Conservation (phyloP, 2,888 invertebrate genomes). For the Agonopterix alstromeriana region DNA sequence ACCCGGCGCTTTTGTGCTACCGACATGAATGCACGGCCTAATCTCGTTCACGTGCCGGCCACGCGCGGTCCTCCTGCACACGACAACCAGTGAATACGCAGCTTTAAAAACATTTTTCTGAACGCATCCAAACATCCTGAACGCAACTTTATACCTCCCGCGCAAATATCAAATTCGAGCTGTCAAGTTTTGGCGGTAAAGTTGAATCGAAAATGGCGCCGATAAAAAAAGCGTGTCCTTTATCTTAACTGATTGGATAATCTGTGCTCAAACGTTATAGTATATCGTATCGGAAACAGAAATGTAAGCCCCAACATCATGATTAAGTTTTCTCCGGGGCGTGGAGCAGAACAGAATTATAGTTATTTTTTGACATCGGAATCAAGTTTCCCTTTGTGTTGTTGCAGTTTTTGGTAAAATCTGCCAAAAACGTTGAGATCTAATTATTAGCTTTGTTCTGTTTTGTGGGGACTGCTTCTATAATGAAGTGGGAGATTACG, state of each 20-base stretch:
- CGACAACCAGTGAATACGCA: constrained; percentile 50
- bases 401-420: constrained; percentile 62
- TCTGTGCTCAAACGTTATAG: constrained; percentile 73
- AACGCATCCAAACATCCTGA: constrained; percentile 15
- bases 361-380: constrained; percentile 53
- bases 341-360: constrained; percentile 59
- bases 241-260: constrained; percentile 78
- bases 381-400: constrained; percentile 41
- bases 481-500: constrained; percentile 35
- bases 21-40: constrained; percentile 69
- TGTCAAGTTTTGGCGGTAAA: constrained; percentile 38
- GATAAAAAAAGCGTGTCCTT: constrained; percentile 69
- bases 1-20: constrained; percentile 55
- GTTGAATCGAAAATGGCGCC: constrained; percentile 22
- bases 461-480: constrained; percentile 28
- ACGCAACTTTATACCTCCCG: constrained; percentile 27
- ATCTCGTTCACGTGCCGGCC: constrained; percentile 68
- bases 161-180: constrained; percentile 32
- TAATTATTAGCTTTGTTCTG: constrained; percentile 67
- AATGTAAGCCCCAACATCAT: constrained; percentile 62
- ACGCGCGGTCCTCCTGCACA: constrained; percentile 61
- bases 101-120: constrained; percentile 31
- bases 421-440: constrained; percentile 54
- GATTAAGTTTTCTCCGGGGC: constrained; percentile 68
- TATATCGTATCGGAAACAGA: constrained; percentile 74